Conservation (phyloP, 2,888 invertebrate genomes). For the Napeogenes inachia region DNA sequence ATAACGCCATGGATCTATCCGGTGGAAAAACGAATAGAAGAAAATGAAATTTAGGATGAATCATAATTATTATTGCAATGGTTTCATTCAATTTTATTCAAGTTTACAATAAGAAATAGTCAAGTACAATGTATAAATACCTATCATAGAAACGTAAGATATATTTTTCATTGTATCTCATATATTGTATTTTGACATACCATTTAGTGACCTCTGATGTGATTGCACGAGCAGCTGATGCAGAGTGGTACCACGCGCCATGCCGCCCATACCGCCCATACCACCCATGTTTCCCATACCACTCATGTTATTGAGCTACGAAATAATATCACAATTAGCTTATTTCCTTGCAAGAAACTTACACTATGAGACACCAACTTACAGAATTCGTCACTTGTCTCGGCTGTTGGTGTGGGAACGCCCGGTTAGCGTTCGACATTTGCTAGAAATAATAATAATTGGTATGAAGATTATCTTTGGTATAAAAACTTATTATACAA, state of each 20-base stretch:
- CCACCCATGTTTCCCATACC: constrained; percentile 31
- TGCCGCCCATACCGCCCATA: constrained; percentile 31
- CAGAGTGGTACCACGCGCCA: constrained; percentile 66
- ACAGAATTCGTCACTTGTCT: constrained; percentile 61
- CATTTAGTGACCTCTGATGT: constrained; percentile 68
- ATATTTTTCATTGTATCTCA: neutral
- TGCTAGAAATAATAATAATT: constrained; percentile 41
- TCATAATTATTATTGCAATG: too few species aligned
- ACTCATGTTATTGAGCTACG: constrained; percentile 52
- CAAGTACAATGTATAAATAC: too few species aligned
- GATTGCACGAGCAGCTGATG: constrained; percentile 74
- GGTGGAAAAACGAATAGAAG: too few species aligned
- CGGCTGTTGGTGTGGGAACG: constrained; percentile 58
- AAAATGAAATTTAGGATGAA: too few species aligned
- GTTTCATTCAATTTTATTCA: too few species aligned
- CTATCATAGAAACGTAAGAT: too few species aligned
- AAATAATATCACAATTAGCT: constrained; percentile 10
- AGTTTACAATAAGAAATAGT: too few species aligned
- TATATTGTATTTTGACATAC: constrained; percentile 37
- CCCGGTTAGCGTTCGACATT: constrained; percentile 58
- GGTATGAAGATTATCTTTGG: neutral
- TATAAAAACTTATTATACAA: neutral
- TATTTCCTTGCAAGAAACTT: neutral
- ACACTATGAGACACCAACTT: constrained; percentile 34
- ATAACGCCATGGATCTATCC: too few species aligned